Evolutionary conservation across 2,888 invertebrate species (phyloP).

Genomic region (Sphinx pinastri): DNA sequence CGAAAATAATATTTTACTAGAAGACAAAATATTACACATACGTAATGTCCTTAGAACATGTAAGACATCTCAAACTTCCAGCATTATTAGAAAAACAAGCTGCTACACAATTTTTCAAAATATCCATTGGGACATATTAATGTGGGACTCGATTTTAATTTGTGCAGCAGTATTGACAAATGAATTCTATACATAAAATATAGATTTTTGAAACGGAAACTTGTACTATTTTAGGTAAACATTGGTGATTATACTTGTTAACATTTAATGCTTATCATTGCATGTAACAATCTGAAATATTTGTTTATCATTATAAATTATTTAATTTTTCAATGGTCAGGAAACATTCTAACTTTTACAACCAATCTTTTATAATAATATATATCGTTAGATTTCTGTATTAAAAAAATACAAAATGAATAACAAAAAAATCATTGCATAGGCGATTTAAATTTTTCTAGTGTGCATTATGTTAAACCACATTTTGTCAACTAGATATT

Average conservation of each 20-base stretch:
- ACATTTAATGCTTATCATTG: constrained; percentile 4
- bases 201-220: constrained; percentile 45
- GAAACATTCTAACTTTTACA: constrained; percentile 14
- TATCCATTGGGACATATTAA: constrained; percentile 62
- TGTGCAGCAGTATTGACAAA: constrained; percentile 53
- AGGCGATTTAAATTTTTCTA: not conserved
- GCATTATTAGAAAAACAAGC: constrained; percentile 61
- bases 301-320: constrained; percentile 4
- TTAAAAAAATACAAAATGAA: not conserved
- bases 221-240: constrained; percentile 61
- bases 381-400: constrained; percentile 4
- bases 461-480: not conserved
- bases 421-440: not conserved
- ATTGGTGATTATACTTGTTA: constrained; percentile 35
- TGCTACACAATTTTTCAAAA: constrained; percentile 63
- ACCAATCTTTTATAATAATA: constrained; percentile 24
- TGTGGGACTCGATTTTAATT: constrained; percentile 39
- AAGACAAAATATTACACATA: constrained; percentile 78
- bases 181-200: constrained; percentile 32
- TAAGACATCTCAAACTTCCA: constrained; percentile 61
- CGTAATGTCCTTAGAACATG: constrained; percentile 60
- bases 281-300: constrained; percentile 3
- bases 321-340: constrained; percentile 1
- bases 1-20: constrained; percentile 82
- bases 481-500: constrained; percentile 16